A percentile compares a stretch with the other conserved stretches of the same genome.
Conservation (phyloP, 2,797 vertebrate genomes). For the Coranthus polyacanthus region DNA sequence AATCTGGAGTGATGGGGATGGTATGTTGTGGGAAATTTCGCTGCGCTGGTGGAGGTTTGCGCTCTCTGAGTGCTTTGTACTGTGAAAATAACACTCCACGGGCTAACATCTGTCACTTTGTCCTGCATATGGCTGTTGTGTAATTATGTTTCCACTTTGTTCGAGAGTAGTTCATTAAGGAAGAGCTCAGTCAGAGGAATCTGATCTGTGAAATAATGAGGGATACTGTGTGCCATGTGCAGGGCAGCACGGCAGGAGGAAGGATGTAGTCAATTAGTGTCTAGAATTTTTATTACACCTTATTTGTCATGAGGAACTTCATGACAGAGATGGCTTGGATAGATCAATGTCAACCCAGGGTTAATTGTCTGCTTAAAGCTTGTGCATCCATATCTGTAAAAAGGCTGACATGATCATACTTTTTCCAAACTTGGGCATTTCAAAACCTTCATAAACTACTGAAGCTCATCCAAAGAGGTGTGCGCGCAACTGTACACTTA, state of each 20-base stretch:
- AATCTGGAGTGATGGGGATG: too few relatives aligned
- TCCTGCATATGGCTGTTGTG: slow-evolving; percentile 17
- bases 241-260: slow-evolving; percentile 42
- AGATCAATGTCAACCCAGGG: slow-evolving; percentile 19
- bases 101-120: not conserved
- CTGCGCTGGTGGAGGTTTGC: too few relatives aligned
- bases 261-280: slow-evolving; percentile 62
- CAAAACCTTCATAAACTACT: slow-evolving; percentile 1
- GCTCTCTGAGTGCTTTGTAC: slow-evolving; percentile 9
- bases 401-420: too few relatives aligned
- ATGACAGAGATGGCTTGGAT: slow-evolving; percentile 2
- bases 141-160: slow-evolving; percentile 4
- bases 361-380: too few relatives aligned
- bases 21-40: too few relatives aligned
- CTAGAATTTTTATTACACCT: slow-evolving; percentile 65
- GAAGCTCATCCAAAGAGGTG: not conserved
- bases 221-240: slow-evolving; percentile 37
- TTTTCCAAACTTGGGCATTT: too few relatives aligned
- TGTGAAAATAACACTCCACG: not conserved
- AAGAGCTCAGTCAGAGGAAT: slow-evolving; percentile 53
- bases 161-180: slow-evolving; percentile 64
- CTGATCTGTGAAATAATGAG: slow-evolving; percentile 71
- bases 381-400: too few relatives aligned
- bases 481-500: not conserved
- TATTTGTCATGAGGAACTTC: slow-evolving; percentile 27